Evolutionary conservation across 2,797 vertebrate species (phyloP).

Genomic region (Acanthiza pusilla): DNA sequence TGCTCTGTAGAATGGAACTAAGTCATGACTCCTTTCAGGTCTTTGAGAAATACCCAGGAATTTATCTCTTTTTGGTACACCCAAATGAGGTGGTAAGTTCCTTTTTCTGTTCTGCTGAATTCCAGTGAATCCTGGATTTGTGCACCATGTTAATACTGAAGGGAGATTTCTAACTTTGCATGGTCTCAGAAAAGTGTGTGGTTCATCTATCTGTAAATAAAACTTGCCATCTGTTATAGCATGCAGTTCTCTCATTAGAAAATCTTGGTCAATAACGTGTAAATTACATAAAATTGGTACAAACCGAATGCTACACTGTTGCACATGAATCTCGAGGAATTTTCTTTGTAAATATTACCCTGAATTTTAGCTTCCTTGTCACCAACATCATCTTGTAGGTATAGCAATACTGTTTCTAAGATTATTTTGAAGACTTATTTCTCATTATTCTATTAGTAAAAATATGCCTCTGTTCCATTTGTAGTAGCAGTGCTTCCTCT

Average conservation of each 20-base stretch:
- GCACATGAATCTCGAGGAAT: background rate
- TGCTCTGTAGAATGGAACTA: conserved; percentile 79
- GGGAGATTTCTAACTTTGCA: background rate
- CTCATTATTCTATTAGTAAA: background rate
- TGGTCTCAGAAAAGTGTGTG: background rate
- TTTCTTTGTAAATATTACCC: background rate
- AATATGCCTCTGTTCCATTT: background rate
- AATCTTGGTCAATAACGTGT: background rate
- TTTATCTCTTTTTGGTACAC: conserved; percentile 84
- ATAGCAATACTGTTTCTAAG: background rate
- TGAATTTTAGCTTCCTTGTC: background rate
- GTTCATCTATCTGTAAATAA: background rate
- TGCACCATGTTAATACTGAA: background rate
- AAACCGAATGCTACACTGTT: background rate
- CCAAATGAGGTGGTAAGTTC: conserved; percentile 80
- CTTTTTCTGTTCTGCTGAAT: background rate
- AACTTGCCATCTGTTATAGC: background rate
- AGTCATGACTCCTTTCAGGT: conserved; percentile 75
- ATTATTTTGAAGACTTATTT: background rate
- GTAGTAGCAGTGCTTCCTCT: background rate
- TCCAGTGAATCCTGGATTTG: background rate
- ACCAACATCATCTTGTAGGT: background rate
- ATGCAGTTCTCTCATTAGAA: background rate
- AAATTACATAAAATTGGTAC: background rate
- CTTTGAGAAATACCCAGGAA: conserved; percentile 81